Evolutionary conservation across 2,113 vertebrate species (phyloP), one percentile per base, ranked within the genome.

Genomic region (Uropsilus gracilis): DNA sequence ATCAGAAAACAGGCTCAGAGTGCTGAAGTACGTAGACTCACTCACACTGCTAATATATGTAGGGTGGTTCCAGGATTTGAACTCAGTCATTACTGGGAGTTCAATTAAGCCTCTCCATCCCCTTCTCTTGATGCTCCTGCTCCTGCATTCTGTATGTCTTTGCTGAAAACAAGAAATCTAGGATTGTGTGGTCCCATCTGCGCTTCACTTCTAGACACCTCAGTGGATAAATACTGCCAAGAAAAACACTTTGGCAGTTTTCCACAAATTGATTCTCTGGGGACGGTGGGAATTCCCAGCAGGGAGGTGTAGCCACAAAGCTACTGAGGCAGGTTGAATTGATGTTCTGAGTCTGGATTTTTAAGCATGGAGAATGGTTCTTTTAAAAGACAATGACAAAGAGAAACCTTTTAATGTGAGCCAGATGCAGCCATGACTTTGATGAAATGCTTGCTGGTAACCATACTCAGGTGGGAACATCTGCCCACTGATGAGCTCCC

Each of bases 271-370:
- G 37, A 94, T 84, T 94, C 80, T 87, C 72, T 81, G 69, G 55
- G 64, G 86, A 92, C 26, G 22, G 18, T 84, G 14, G 42, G 91
- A 75, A 90, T 86, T 91, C 75, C 24, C 64, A 90, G 42, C 8
- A 95, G 90, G 66, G 91, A 77, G 30, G 4, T 68, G 0, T 78
- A 96, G 59, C 57, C 76, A 90, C 53, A 81, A 39, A 83, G 7
- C 46, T 71, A 59, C 69, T n/a, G 69, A 72, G 71, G n/a, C 26
- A 59, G 8, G 26, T 63, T 77, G 75, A 88, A 91, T 64, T 93
- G 80, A 77, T 96, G 46, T 81, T 96, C 78, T 92, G 46, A 83
- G 64, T 92, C 69, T 78, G 44, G 44, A 96, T 94, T 95, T 96
- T 76, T 85, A 94, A 91, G 32, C 10, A 1, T 50, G n/a, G 64